Evolutionary conservation across 2,113 vertebrate species (phyloP).

Genomic region (Alethe diademata): DNA sequence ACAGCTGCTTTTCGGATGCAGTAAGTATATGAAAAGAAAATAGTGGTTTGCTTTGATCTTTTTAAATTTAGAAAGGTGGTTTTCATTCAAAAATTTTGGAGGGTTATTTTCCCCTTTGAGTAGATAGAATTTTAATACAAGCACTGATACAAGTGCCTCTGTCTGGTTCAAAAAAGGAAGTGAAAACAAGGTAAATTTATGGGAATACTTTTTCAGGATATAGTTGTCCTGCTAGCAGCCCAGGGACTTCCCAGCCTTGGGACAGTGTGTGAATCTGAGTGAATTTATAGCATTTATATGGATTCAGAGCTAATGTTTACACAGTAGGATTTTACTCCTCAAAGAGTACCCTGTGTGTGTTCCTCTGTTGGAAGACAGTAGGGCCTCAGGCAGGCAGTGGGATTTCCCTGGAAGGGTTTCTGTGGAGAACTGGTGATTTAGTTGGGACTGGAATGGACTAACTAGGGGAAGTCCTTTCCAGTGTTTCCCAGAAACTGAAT

Average conservation of each 20-base stretch:
- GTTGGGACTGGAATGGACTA: not conserved
- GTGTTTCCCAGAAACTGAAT: not conserved
- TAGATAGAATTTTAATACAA: not conserved
- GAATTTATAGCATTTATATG: not conserved
- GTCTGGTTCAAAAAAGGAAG: not conserved
- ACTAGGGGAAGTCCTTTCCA: not conserved
- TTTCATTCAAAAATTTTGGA: not conserved
- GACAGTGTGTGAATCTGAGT: not conserved
- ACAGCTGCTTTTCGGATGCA: conserved; percentile 84
- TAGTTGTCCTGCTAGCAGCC: not conserved
- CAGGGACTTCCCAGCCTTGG: not conserved
- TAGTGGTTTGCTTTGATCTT: not conserved
- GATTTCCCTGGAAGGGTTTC: not conserved
- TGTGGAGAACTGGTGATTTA: not conserved
- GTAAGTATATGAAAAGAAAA: conserved; percentile 77
- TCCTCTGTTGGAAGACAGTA: not conserved
- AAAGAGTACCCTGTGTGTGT: not conserved
- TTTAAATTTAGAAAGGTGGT: not conserved
- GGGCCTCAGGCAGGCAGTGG: not conserved
- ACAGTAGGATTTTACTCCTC: not conserved
- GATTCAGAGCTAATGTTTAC: not conserved
- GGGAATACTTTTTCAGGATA: not conserved
- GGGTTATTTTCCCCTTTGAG: not conserved
- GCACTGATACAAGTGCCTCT: not conserved
- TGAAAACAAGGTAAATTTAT: not conserved